Base-by-base conservation (phyloP, 2,113 vertebrate species). In the Anoura caudifer region DNA sequence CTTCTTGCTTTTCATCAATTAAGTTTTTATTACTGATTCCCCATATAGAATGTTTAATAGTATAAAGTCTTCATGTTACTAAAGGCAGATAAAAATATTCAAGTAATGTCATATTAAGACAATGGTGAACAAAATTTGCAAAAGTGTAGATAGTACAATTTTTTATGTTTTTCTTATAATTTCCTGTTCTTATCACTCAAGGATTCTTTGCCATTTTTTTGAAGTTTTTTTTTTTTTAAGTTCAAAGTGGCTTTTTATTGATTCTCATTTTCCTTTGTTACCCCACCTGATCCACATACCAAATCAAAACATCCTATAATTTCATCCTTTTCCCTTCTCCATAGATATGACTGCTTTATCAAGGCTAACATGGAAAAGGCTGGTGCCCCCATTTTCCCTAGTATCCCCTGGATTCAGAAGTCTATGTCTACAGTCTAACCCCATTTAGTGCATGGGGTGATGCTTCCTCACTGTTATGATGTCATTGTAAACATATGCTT, bases 401-500 rank as follows among this genome's bases (percentile, higher is more conserved):
- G 2, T 38, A 7, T 61, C 26, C 15, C 19, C 28, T 26, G 36
- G 31, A 54, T 82, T 88, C 26, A 5, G 56, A 45, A 86, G 20
- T 82, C 67, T 43, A 56, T 22, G 75, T 61, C 73, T 80, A 31
- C 85, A 88, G 90, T 86, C 69, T 82, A 69, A 65, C 81, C 31
- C 89, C 84, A 63, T 70, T 84, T 89, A 90, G 70, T 52, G 9
- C 16, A 17, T 2, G 10, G 91, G 94, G 91, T 50, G 11, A 75
- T 28, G 87, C 59, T 94, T 82, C 90, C 65, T 84, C 52, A 59
- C 72, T 67, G 87, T 50, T 91, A n/a, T 82, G 87, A 87, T 76
- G 65, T 86, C 93, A 76, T 50, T 82, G 69, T 86, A 88, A 94
- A 94, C 93, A 96, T 93, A 83, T 93, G 95, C 75, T 96, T 94